These are phyloP conservation scores for Hippocampus zosterae DNA, from an alignment of 2,113 vertebrate species.

Conservation along the genomic window DNA sequence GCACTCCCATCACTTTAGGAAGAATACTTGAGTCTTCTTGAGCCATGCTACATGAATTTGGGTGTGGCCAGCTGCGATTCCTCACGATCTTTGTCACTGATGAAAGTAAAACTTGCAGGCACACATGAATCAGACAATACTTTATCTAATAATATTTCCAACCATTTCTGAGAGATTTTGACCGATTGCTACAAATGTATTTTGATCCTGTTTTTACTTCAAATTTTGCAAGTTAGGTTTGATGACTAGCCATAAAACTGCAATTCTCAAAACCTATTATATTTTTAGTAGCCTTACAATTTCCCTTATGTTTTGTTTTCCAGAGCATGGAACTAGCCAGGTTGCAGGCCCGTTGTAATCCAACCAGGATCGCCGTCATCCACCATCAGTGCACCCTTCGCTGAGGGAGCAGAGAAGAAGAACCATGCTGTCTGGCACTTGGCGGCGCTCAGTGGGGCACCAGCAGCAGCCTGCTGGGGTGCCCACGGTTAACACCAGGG, in stretches of 20 bases:
- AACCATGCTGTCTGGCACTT: slow-evolving; percentile 77
- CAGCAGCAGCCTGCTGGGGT: slow-evolving; percentile 40
- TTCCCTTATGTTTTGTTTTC: slow-evolving; percentile 22
- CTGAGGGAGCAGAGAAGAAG: slow-evolving; percentile 42
- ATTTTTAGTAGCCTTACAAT: background rate
- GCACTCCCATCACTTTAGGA: slow-evolving; percentile 4
- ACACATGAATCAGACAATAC: background rate
- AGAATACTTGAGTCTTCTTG: background rate
- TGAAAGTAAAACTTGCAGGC: background rate
- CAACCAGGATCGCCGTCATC: slow-evolving; percentile 8
- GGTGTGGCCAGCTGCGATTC: background rate
- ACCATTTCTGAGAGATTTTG: background rate
- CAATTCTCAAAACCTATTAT: background rate
- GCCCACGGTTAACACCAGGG: slow-evolving; percentile 19
- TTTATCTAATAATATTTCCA: background rate
- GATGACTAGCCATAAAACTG: background rate
- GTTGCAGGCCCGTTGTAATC: slow-evolving; percentile 29
- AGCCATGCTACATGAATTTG: background rate
- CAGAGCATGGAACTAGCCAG: slow-evolving; percentile 64
- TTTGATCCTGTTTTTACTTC: background rate
- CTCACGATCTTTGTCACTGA: background rate
- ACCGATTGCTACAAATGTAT: background rate
- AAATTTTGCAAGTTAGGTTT: background rate
- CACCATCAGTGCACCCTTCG: slow-evolving; percentile 18
- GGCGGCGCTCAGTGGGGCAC: slow-evolving; percentile 61